phyloP scores from a whole-genome alignment of 1,140 invertebrate species.

The Lucilia sericata region DNA sequence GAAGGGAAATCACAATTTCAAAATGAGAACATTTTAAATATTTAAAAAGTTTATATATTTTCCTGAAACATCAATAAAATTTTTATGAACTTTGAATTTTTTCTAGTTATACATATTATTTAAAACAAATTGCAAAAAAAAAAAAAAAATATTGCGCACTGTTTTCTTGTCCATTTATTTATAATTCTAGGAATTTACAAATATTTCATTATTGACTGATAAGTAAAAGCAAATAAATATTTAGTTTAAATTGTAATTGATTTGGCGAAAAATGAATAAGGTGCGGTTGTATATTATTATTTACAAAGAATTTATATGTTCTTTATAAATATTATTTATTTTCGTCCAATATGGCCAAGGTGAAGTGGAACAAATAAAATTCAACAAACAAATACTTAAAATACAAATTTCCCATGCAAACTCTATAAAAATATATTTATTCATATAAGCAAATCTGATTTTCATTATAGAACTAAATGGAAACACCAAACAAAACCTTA shows the following conservation, averaged over 20 bases:
- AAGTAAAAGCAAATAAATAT: neutral
- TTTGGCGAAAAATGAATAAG: neutral
- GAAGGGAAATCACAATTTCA: too few species aligned
- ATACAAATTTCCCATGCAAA: too few species aligned
- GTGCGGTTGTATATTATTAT: neutral
- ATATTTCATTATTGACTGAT: neutral
- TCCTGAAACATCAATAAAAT: too few species aligned
- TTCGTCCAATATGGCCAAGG: neutral
- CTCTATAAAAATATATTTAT: too few species aligned
- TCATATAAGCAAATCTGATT: too few species aligned
- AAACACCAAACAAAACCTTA: too few species aligned
- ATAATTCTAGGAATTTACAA: neutral
- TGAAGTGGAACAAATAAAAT: neutral
- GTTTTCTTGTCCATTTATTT: neutral
- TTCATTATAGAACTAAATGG: too few species aligned
- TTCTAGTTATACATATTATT: neutral
- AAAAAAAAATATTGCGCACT: neutral
- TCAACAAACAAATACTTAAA: too few species aligned
- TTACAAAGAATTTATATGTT: neutral
- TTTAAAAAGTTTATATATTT: too few species aligned
- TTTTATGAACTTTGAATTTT: too few species aligned
- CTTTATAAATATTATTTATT: neutral
- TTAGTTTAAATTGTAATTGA: neutral
- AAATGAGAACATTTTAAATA: too few species aligned
- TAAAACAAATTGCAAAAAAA: too few species aligned